These are phyloP conservation scores for Spinus olivaceus DNA, from an alignment of 2,797 vertebrate genomes.

Conservation along the genomic window DNA sequence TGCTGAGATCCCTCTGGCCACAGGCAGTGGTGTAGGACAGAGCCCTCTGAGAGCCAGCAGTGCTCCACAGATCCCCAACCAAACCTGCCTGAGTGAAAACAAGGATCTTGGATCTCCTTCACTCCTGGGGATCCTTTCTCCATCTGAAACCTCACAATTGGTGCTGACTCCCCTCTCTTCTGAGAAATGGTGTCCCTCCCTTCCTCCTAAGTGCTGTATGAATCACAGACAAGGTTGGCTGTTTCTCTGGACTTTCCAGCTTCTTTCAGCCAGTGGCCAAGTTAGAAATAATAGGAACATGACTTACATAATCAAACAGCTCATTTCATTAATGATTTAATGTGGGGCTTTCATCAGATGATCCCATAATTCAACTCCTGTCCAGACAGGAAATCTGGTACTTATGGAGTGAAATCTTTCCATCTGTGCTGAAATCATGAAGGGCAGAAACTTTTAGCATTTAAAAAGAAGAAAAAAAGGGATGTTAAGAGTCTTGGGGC, in stretches of 20 bases:
- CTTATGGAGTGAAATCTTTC: constrained; percentile 11
- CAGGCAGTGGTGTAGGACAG: background rate
- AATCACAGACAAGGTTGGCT: background rate
- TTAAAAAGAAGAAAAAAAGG: background rate
- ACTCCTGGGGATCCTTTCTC: background rate
- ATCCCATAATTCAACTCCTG: background rate
- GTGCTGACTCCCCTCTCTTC: background rate
- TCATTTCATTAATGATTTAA: constrained; percentile 42
- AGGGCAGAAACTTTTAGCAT: background rate
- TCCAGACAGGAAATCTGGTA: background rate
- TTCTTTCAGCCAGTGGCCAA: background rate
- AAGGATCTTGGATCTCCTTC: background rate
- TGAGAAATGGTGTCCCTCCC: background rate
- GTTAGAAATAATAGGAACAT: constrained; percentile 22
- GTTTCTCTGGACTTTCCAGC: background rate
- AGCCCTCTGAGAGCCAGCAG: background rate
- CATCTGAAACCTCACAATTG: background rate
- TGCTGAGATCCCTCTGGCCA: background rate
- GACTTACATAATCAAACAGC: background rate
- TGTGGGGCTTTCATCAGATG: background rate
- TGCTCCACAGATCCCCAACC: rapidly evolving
- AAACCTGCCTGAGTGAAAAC: background rate
- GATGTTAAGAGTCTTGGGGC: background rate
- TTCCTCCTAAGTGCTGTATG: background rate
- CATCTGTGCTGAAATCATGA: background rate